These are phyloP conservation scores for Corvus cornix DNA, from an alignment of 2,113 vertebrate species.

Conservation along the genomic window DNA sequence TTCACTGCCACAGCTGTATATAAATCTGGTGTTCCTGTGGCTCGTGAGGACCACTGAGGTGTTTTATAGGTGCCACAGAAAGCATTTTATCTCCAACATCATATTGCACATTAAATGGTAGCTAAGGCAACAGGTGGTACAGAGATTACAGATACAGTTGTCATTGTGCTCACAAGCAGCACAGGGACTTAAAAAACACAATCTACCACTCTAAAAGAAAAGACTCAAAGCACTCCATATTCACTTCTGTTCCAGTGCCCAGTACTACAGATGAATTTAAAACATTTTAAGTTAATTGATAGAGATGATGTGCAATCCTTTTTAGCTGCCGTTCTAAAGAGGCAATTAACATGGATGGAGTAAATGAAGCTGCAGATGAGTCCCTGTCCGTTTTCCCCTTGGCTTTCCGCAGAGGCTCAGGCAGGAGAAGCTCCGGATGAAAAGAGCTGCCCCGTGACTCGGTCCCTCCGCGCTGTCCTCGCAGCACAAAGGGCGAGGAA, in stretches of 20 bases:
- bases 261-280: neutral
- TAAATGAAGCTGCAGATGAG: neutral
- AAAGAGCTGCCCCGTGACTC: neutral
- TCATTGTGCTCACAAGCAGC: neutral
- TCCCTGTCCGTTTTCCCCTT: neutral
- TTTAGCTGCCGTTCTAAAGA: neutral
- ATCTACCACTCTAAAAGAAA: neutral
- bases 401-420: neutral
- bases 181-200: neutral
- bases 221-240: neutral
- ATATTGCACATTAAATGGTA: neutral
- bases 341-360: neutral
- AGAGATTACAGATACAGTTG: neutral
- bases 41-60: neutral
- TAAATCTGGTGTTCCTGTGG: neutral
- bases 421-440: neutral
- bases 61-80: neutral
- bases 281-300: neutral
- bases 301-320: neutral
- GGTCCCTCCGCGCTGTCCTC: neutral
- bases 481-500: neutral
- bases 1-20: neutral
- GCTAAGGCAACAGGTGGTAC: neutral
- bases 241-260: neutral
- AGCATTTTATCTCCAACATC: neutral